phyloP scores from a whole-genome alignment of 2,888 invertebrate genomes.

The Metacarcinus magister region DNA sequence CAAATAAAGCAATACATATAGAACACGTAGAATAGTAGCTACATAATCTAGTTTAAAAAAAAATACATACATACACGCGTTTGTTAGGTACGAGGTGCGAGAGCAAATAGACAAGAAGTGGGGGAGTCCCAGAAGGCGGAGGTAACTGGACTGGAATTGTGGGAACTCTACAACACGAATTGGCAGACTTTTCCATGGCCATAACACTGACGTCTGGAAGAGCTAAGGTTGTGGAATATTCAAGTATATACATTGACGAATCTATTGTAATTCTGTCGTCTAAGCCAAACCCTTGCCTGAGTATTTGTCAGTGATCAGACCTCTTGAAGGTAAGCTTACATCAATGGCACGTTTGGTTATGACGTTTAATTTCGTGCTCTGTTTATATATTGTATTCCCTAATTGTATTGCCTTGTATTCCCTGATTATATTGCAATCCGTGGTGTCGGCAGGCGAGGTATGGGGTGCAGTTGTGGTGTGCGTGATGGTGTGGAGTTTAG shows the following conservation, averaged over 20 bases:
- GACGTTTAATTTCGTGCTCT: too few relatives aligned
- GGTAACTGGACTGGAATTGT: constrained; percentile 75
- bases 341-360: too few relatives aligned
- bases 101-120: too few relatives aligned
- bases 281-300: constrained; percentile 34
- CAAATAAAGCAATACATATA: too few relatives aligned
- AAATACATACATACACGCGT: too few relatives aligned
- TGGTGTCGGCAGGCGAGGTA: too few relatives aligned
- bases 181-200: constrained; percentile 69
- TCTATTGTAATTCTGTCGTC: constrained; percentile 17
- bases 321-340: constrained; percentile 53
- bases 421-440: too few relatives aligned
- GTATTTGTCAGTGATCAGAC: constrained; percentile 46
- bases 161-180: constrained; percentile 71
- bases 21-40: neutral
- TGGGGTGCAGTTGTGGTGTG: too few relatives aligned
- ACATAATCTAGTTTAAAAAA: neutral
- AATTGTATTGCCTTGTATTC: too few relatives aligned
- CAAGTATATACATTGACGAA: constrained; percentile 61
- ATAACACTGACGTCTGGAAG: constrained; percentile 19
- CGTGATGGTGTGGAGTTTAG: too few relatives aligned
- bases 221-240: constrained; percentile 26
- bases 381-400: too few relatives aligned
- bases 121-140: neutral
- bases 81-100: too few relatives aligned